Base-by-base conservation (phyloP, 2,797 vertebrate genomes). In the Rachycentron canadum region DNA sequence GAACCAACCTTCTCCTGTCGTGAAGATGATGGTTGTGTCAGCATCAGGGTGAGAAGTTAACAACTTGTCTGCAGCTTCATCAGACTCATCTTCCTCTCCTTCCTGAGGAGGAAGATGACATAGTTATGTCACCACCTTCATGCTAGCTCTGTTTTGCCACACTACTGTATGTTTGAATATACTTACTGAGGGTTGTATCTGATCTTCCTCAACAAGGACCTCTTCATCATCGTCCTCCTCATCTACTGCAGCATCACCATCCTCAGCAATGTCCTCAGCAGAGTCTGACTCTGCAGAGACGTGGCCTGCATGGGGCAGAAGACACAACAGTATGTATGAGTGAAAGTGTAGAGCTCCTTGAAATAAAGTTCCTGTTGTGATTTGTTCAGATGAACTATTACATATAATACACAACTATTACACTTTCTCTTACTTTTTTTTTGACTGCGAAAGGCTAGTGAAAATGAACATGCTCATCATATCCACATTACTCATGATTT, bases 191-290 rank as follows among this genome's bases (percentile, higher is more conserved):
- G 81, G 69, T 73, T 91, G 89, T 3, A 93, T 86, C 65, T 94
- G 93, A 76, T 95, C 89, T 67, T 96, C 94, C 60, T 95, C 93
- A 40, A 94, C 87, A 0, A 94, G 88, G 23, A 82, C 88, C 23
- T 94, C 95, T 17, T 95, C 94, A 0, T 95, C 94, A 12, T 95
- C 94, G 10, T 95, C 94, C 55, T 95, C 95, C 38, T 95, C 95
- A 26, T 95, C 94, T 2, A 93, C 89, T 0, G 88, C 90, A 60
- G 84, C 88, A 28, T 95, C 94, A 7, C 69, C 32, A 13, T 90
- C 87, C 2, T 92, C 90, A 4, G 28, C 49, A 0, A 58, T 12
- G 32, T 95, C 94, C 69, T 95, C 94, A 1, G 77, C 81, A 14
- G 87, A 89, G 65, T 95, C 92, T 0, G 91, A 41, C 10, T 95